Evolutionary conservation across 2,113 vertebrate genomes (phyloP).

Genomic region (Malurus cyaneus): DNA sequence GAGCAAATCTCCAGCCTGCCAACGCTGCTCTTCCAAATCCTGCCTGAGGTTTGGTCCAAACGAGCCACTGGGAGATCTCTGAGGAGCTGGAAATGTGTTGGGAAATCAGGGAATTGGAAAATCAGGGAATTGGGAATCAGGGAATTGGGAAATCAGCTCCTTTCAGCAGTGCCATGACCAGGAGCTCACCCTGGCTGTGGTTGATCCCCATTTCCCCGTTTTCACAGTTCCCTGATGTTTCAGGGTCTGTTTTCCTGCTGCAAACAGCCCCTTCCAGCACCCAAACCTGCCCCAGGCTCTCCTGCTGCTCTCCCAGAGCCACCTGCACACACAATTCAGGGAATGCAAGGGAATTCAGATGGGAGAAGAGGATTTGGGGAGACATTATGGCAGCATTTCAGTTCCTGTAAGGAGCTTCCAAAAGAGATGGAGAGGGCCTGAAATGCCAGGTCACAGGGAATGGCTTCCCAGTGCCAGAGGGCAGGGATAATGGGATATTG

Average conservation of each 20-base stretch:
- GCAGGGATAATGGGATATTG: neutral
- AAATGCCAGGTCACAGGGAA: neutral
- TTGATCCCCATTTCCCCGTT: accelerated
- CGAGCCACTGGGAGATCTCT: neutral
- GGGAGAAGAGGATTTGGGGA: neutral
- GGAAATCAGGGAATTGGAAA: neutral
- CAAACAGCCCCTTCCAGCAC: neutral
- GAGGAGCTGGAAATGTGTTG: neutral
- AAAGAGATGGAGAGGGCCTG: neutral
- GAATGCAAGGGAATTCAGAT: neutral
- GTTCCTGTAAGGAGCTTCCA: neutral
- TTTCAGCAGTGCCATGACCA: neutral
- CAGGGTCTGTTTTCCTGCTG: neutral
- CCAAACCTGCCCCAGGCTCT: neutral
- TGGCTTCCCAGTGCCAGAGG: neutral
- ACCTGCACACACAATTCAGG: neutral
- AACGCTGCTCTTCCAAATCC: neutral
- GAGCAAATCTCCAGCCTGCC: neutral
- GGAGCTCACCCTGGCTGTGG: neutral
- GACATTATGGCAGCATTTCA: neutral
- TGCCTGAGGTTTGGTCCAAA: neutral
- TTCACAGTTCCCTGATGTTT: neutral
- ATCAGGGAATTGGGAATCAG: neutral
- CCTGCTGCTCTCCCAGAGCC: neutral
- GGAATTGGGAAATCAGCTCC: neutral